A percentile compares a stretch with the other conserved stretches of the same genome.
These are phyloP conservation scores for western clawed frog (Xenopus tropicalis) DNA, from an alignment of 2,113 vertebrate genomes.

Conservation along the genomic window UCB_Xtro_10.0 CM004443.2:57902501-57903000, in stretches of 20 bases:
- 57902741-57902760: constrained; percentile 52
- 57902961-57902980: not conserved
- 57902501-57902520: constrained; percentile 98
- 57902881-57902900: no score
- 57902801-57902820: not conserved
- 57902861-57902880: no score
- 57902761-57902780: constrained; percentile 49
- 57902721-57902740: constrained; percentile 70
- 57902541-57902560: constrained; percentile 93
- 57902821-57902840: no score
- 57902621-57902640: constrained; percentile 99
- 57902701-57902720: constrained; percentile 74
- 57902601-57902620: constrained; percentile 88
- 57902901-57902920: no score
- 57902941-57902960: not conserved
- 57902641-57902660: constrained; percentile 98
- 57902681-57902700: constrained; percentile 87
- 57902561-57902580: constrained; percentile 98
- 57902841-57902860: no score
- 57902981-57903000: constrained; percentile 3
- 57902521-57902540: constrained; percentile 99
- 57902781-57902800: constrained; percentile 13
- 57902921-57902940: no score
- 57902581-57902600: constrained; percentile 95
- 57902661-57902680: constrained; percentile 99